phyloP scores from a whole-genome alignment of 2,888 invertebrate genomes.

The Colletes collaris region DNA sequence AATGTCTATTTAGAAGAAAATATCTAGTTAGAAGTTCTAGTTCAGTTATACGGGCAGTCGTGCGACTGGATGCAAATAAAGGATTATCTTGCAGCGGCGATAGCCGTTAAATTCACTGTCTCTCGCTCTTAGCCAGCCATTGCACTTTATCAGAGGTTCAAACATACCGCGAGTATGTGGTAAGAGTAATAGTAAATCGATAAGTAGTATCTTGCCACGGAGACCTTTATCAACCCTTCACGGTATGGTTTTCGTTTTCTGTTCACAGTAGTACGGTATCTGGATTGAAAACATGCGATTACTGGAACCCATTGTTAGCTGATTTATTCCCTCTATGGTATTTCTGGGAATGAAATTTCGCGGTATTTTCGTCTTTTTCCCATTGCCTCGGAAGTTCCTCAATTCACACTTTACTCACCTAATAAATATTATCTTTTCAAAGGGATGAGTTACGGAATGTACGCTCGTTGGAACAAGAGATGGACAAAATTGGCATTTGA shows the following conservation, averaged over 20 bases:
- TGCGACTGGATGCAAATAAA: neutral
- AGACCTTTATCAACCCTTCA: slow-evolving; percentile 14
- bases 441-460: neutral
- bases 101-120: slow-evolving; percentile 26
- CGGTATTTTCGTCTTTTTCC: no score
- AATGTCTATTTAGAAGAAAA: no score
- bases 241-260: neutral
- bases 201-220: slow-evolving; percentile 22
- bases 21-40: no score
- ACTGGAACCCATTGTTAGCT: neutral
- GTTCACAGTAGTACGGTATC: neutral
- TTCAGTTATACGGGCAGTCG: no score
- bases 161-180: neutral
- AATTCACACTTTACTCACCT: no score
- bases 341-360: no score
- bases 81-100: neutral
- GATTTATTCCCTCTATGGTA: slow-evolving; percentile 13
- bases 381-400: no score
- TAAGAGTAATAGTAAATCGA: slow-evolving; percentile 42
- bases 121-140: slow-evolving; percentile 14
- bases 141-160: slow-evolving; percentile 27
- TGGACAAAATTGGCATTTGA: no score
- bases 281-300: slow-evolving; percentile 4
- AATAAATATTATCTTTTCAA: neutral
- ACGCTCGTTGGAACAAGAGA: no score